Evolutionary conservation across 1,140 invertebrate species (phyloP).

Genomic region (Araneus ventricosus): DNA sequence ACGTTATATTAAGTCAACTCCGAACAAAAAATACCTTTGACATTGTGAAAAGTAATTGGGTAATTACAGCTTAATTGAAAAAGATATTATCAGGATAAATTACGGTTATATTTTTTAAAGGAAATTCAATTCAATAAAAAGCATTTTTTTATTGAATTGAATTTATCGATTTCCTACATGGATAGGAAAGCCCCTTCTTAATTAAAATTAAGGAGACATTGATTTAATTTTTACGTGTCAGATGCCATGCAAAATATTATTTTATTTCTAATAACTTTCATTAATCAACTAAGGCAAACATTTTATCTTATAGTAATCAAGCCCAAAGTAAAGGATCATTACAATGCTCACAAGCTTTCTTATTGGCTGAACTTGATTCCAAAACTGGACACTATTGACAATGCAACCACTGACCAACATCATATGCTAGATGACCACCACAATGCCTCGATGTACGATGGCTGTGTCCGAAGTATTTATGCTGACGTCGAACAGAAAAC

Average conservation of each 20-base stretch:
- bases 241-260: not conserved
- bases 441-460: slow-evolving; percentile 73
- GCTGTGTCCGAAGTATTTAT: slow-evolving; percentile 66
- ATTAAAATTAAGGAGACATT: too few species aligned
- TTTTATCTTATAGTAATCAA: slow-evolving; percentile 83
- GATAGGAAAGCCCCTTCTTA: too few species aligned
- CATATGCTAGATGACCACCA: slow-evolving; percentile 74
- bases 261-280: not conserved
- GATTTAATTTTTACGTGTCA: too few species aligned
- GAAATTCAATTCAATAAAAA: too few species aligned
- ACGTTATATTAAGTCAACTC: too few species aligned
- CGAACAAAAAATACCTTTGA: too few species aligned
- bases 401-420: slow-evolving; percentile 44
- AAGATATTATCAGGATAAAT: too few species aligned
- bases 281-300: slow-evolving; percentile 34
- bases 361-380: slow-evolving; percentile 95
- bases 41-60: too few species aligned
- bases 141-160: too few species aligned
- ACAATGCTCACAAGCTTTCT: slow-evolving; percentile 93
- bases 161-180: too few species aligned
- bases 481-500: slow-evolving; percentile 23
- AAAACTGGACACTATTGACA: slow-evolving; percentile 85
- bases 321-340: slow-evolving; percentile 89
- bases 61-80: too few species aligned
- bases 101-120: too few species aligned